Evolutionary conservation across 2,888 invertebrate genomes (phyloP).

Genomic region (Nomada ferruginata): DNA sequence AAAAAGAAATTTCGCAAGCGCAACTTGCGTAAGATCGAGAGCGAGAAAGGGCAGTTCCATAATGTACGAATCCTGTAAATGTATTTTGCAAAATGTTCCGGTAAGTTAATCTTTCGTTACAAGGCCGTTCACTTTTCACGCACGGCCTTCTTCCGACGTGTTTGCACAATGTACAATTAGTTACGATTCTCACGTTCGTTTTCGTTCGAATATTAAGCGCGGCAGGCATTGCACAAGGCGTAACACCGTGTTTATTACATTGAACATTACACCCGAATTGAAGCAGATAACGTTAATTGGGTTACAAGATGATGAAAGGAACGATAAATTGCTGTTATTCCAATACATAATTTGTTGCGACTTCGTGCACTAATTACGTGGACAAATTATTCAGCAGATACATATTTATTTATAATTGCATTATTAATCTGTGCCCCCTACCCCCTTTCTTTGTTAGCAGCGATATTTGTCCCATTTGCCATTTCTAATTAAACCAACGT

Average conservation of each 20-base stretch:
- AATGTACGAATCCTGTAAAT: conserved; percentile 27
- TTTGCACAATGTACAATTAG: conserved; percentile 51
- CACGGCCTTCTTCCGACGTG: conserved; percentile 51
- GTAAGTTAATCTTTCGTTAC: conserved; percentile 71
- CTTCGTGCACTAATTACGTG: too few species aligned
- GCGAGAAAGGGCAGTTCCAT: conserved; percentile 31
- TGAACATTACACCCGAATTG: background rate
- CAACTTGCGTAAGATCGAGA: conserved; percentile 48
- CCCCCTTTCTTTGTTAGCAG: too few species aligned
- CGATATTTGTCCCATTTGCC: too few species aligned
- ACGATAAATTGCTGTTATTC: background rate
- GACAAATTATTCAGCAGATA: too few species aligned
- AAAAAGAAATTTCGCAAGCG: conserved; percentile 35
- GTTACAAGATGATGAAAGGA: background rate
- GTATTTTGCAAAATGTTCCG: conserved; percentile 65
- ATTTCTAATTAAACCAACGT: too few species aligned
- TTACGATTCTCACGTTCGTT: conserved; percentile 46
- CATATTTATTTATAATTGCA: too few species aligned
- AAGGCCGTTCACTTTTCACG: conserved; percentile 66
- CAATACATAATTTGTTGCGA: too few species aligned
- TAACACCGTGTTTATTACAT: background rate
- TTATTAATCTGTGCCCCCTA: too few species aligned
- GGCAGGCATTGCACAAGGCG: background rate
- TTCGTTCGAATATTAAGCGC: conserved; percentile 38
- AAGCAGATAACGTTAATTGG: background rate